phyloP scores from a whole-genome alignment of 2,888 invertebrate genomes.

The Proisotoma minuta region DNA sequence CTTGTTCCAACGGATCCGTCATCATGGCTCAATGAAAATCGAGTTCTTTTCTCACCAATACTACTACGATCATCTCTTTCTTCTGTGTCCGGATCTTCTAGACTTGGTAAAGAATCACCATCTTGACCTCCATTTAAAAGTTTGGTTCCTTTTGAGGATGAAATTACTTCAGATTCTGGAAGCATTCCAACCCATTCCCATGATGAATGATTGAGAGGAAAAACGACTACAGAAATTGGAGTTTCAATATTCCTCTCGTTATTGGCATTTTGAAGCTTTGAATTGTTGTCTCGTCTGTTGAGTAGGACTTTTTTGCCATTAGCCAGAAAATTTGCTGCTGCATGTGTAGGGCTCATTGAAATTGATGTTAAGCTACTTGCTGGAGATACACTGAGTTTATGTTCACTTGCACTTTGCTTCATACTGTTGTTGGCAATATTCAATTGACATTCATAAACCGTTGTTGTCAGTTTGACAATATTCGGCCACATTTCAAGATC shows the following conservation, averaged over 20 bases:
- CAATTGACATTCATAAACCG: slow-evolving; percentile 33
- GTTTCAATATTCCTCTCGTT: slow-evolving; percentile 10
- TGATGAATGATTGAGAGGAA: slow-evolving; percentile 60
- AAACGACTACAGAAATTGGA: slow-evolving; percentile 59
- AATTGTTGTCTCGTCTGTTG: slow-evolving; percentile 30
- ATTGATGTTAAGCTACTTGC: slow-evolving; percentile 31
- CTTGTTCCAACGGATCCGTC: slow-evolving; percentile 88
- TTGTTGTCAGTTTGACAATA: slow-evolving; percentile 38
- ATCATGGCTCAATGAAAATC: slow-evolving; percentile 80
- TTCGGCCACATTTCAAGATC: slow-evolving; percentile 44
- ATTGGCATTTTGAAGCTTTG: not conserved
- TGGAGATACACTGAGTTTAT: slow-evolving; percentile 18
- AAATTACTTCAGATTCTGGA: slow-evolving; percentile 54
- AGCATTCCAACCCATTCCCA: slow-evolving; percentile 64
- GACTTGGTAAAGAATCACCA: slow-evolving; percentile 23
- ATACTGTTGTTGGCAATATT: slow-evolving; percentile 2
- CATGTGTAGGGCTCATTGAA: slow-evolving; percentile 36
- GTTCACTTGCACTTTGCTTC: not conserved
- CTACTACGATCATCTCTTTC: slow-evolving; percentile 39
- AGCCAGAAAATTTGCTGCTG: slow-evolving; percentile 36
- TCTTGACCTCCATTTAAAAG: slow-evolving; percentile 30
- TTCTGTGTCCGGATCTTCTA: slow-evolving; percentile 47
- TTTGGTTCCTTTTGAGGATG: slow-evolving; percentile 22
- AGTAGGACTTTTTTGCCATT: slow-evolving; percentile 39
- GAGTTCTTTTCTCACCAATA: slow-evolving; percentile 53